A percentile compares a stretch with the other conserved stretches of the same genome.
Conservation (phyloP, 2,113 vertebrate species). For the Chionomys nivalis region DNA sequence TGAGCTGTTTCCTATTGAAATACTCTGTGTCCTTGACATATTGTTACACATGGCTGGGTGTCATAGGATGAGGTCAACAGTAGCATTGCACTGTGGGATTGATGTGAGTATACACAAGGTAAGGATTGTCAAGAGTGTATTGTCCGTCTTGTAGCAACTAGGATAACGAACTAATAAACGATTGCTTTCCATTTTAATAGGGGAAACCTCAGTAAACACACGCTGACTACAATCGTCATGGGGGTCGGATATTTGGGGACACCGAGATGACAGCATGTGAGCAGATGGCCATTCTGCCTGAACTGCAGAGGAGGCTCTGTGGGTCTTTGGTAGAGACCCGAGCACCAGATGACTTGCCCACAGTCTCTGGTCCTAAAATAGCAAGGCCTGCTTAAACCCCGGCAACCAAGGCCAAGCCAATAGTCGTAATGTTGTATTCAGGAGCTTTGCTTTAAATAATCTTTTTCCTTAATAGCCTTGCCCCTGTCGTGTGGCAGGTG, state of each 20-base stretch:
- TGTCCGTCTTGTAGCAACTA: neutral
- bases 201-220: neutral
- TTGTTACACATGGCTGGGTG: neutral
- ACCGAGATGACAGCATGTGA: neutral
- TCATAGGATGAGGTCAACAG: neutral
- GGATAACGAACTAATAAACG: neutral
- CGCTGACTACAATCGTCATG: neutral
- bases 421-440: slow-evolving; percentile 64
- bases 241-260: neutral
- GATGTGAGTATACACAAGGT: neutral
- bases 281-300: neutral
- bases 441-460: slow-evolving; percentile 78
- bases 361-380: neutral
- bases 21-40: slow-evolving; percentile 28
- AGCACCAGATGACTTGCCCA: neutral
- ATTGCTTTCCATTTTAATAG: neutral
- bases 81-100: neutral
- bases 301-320: neutral
- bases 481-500: slow-evolving; percentile 80
- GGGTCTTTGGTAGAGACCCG: neutral
- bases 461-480: slow-evolving; percentile 82
- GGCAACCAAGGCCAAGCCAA: slow-evolving; percentile 21
- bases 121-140: neutral
- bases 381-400: slow-evolving; percentile 1
- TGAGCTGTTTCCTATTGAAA: slow-evolving; percentile 7